Evolutionary conservation across 2,113 vertebrate genomes (phyloP), one percentile per base, ranked within the genome.

Genomic region (Neotragus pygmaeus): DNA sequence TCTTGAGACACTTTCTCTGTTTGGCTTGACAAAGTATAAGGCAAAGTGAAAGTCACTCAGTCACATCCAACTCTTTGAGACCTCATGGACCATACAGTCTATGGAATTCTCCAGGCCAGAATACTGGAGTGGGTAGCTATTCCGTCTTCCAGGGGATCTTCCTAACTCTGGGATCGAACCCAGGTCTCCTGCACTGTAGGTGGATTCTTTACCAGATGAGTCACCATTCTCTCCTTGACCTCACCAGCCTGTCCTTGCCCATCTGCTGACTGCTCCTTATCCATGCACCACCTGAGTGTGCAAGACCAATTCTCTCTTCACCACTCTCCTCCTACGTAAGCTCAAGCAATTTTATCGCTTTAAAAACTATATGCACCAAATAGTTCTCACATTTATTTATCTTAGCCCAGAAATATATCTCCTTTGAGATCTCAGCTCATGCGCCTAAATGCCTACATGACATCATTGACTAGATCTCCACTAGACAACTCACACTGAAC

Each of bases 51-150:
- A 73, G 19, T 39, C 66, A 73, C 10, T 39, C 36, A 23, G 66
- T 11, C 1, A 0, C 2, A 0, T 73, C n/a, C 0, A 2, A 23
- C 66, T 73, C n/a, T 39, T 70, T 70, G n/a, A 21, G 66, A 70
- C n/a, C n/a, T 10, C 66, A 70, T 3, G n/a, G 66, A 70, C n/a
- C n/a, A 70, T 23, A 70, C 2, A 70, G 66, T 70, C n/a, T 9
- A 23, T 70, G 19, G 66, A 12, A 39, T 39, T 70, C n/a, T 73
- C 66, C n/a, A 73, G 66, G 19, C 66, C 66, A 73, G 66, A 73
- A 73, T 23, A 73, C 66, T 73, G 66, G 66, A 70, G n/a, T 73
- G n/a, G n/a, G 21, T 39, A 39, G 66, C n/a, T 3, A 39, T 36
- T 70, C n/a, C 5, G 0, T 70, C 66, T 19, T 73, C n/a, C 5